Conservation (phyloP, 2,113 vertebrate genomes). For the Felis catus region DNA sequence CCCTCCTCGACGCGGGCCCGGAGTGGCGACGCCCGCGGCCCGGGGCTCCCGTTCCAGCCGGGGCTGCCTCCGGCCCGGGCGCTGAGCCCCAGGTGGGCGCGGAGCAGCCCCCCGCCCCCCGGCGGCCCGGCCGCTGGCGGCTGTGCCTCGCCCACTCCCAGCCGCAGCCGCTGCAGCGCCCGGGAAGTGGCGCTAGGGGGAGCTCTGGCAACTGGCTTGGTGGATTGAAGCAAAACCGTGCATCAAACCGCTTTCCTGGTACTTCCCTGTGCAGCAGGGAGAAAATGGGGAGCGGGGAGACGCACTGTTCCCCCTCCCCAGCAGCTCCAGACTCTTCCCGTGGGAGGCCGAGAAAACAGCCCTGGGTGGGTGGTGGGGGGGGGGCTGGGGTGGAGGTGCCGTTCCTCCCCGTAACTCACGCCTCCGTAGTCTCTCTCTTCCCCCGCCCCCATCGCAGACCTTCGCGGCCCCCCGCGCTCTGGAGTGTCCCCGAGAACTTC, state of each 20-base stretch:
- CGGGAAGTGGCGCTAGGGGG: slow-evolving; percentile 76
- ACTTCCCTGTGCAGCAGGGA: neutral
- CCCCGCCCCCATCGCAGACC: neutral
- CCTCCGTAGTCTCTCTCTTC: neutral
- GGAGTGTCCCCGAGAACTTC: slow-evolving; percentile 58
- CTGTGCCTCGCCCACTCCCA: slow-evolving; percentile 70
- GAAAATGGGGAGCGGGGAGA: slow-evolving; percentile 3
- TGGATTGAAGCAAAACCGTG: neutral
- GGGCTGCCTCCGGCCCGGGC: neutral
- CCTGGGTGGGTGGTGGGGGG: neutral
- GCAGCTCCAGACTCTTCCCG: slow-evolving; percentile 30
- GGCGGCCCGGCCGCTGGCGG: neutral
- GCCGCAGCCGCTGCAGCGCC: slow-evolving; percentile 34
- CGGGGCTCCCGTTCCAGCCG: neutral
- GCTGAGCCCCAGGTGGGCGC: neutral
- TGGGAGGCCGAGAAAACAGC: slow-evolving; percentile 62
- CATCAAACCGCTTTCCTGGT: neutral
- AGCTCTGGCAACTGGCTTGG: slow-evolving; percentile 77
- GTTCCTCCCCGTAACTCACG: slow-evolving; percentile 16
- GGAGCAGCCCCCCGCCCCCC: neutral
- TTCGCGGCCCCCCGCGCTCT: neutral
- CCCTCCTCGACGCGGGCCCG: neutral
- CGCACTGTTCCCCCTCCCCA: neutral
- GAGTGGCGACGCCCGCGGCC: neutral
- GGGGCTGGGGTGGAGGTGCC: slow-evolving; percentile 46